phyloP scores from a whole-genome alignment of 1,140 invertebrate species.

The Schlechtendalia chinensis region DNA sequence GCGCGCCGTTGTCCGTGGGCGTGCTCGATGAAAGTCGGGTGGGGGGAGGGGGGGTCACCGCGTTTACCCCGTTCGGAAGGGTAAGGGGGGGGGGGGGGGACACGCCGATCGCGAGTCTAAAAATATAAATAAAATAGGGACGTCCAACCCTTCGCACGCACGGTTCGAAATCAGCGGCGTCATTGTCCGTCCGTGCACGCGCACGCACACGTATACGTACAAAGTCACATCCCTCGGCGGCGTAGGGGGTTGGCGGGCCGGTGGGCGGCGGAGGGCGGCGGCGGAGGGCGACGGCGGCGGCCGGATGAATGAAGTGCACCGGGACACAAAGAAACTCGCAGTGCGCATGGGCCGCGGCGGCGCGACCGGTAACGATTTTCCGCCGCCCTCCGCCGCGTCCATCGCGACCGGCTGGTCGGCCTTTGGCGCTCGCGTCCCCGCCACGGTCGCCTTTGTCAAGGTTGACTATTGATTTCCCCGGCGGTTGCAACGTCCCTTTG shows the following conservation, averaged over 20 bases:
- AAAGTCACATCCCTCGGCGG: not conserved
- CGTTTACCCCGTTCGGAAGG: too few species aligned
- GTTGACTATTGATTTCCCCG: conserved; percentile 26
- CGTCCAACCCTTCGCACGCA: too few species aligned
- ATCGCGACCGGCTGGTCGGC: conserved; percentile 27
- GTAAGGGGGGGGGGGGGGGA: too few species aligned
- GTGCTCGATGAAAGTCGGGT: too few species aligned
- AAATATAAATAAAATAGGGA: too few species aligned
- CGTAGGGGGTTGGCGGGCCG: not conserved
- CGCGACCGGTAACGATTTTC: conserved; percentile 40
- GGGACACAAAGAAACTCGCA: conserved; percentile 39
- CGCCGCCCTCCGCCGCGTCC: not conserved
- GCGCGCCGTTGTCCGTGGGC: too few species aligned
- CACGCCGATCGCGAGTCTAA: too few species aligned
- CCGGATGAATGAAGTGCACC: conserved; percentile 49
- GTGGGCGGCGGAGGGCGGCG: not conserved
- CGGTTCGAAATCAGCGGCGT: conserved; percentile 44
- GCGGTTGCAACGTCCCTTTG: conserved; percentile 21
- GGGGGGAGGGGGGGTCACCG: too few species aligned
- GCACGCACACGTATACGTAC: not conserved
- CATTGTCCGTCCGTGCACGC: not conserved
- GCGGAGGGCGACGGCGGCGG: not conserved
- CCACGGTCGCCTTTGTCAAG: conserved; percentile 29
- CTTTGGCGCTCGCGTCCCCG: conserved; percentile 1
- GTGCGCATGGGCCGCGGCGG: conserved; percentile 23